Evolutionary conservation across 30 jellyfish, hydroid and myxozoan species (phyloP), one percentile per base, ranked within the genome.

Genomic region (Chrysaora quinquecirrha): DNA sequence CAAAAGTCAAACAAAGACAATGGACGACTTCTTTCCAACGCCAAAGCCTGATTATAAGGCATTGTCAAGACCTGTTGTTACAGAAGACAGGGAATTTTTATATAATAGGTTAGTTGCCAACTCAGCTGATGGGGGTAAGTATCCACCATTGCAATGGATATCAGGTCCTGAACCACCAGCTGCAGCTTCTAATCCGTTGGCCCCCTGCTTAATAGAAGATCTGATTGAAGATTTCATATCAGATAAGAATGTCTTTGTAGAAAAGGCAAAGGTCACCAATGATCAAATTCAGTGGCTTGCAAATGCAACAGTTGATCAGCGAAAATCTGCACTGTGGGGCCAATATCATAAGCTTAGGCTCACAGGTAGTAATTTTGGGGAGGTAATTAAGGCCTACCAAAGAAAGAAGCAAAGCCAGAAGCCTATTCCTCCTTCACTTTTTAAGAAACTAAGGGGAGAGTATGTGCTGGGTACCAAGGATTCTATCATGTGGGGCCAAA

Each of bases 321-420:
- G 71, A 21, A 24, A 31, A 9, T 34, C 73, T 25, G 25, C 38
- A n/a, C 14, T 72, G 73, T 72, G 71, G 71, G 49, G 43, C 10
- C 22, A n/a, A 30, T 72, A 4, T 48, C 74, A 50, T 19, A 47
- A 47, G 22, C 30, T 72, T 14, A 34, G 84, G 27, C 20, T 72
- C 12, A 72, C 84, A 7, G 48, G 50, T 23, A 72, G 84, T 74
- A 72, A 72, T 72, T 72, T 72, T 72, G 84, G 71, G 48, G 47
- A n/a, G 31, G 72, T 50, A 12, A 34, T 72, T 48, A 29, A 29
- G 22, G 84, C 84, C 48, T 10, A 7, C 14, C 35, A 72, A 38
- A 24, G 84, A 24, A 38, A 72, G n/a, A 30, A 35, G 20, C 14
- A 22, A 12, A 34, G 11, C 12, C 30, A 30, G 47, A 28, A 49